Evolutionary conservation across 1,140 invertebrate species (phyloP), one percentile per base, ranked within the genome.

Genomic region (Drosophila subobscura): DNA sequence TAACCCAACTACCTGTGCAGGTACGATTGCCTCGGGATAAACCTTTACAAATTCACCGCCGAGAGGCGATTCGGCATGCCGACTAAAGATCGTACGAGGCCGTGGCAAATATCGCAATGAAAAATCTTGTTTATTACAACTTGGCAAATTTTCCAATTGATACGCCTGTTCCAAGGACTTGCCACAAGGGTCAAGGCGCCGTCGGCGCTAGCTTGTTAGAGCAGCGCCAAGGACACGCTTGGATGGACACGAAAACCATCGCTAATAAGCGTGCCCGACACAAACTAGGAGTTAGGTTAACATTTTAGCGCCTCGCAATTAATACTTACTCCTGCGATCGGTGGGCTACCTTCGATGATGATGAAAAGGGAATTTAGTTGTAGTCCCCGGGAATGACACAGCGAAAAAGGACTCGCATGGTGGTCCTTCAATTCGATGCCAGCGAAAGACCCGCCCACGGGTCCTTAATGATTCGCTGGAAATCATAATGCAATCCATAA

Each of bases 91-190:
- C 57, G 57, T 7, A 16, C 47, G 57, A 14, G 57, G 50, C 47
- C 75, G 49, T 6, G 29, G 14, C 10, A 12, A 22, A 60, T 84
- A 90, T 90, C 88, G 77, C 71, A 78, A 73, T 90, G 77, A 44
- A 80, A 60, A 80, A 90, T 90, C 88, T 90, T 90, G 88, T 90
- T 90, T 88, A 89, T 80, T 83, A 83, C 78, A 79, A 77, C 60
- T 89, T 90, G 77, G 81, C 88, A 78, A 90, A 88, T 80, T 84
- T 59, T 68, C 86, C 73, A 71, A 90, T 84, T 90, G 81, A 77
- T 80, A 81, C 51, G 84, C 51, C 65, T 47, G 49, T 56, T 46
- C 29, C 33, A 16, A n/a, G 22, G 29, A 12, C 67, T 40, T 40
- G 71, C 33, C 20, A 57, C 46, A 45, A 50, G 65, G 68, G 50